Conservation (phyloP, 2,797 vertebrate genomes). For the Parotocinclus haroldoi region DNA sequence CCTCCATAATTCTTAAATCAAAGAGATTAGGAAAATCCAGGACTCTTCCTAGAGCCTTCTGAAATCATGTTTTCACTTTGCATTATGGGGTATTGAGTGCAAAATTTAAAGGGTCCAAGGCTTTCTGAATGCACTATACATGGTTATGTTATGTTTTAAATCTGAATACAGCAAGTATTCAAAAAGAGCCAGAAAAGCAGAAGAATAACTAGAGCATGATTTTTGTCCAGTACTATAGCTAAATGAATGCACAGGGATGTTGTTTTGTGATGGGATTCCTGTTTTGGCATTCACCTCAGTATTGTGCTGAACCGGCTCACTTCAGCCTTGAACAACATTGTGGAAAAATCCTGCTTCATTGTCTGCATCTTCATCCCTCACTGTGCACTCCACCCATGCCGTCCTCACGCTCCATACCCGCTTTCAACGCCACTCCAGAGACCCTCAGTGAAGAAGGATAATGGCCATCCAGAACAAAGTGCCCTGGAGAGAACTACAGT, state of each 20-base stretch:
- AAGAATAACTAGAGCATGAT: too few relatives aligned
- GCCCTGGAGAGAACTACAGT: conserved; percentile 10
- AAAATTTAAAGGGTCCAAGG: too few relatives aligned
- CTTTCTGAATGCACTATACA: too few relatives aligned
- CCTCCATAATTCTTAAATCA: too few relatives aligned
- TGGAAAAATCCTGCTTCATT: conserved; percentile 58
- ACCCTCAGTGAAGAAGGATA: conserved; percentile 30
- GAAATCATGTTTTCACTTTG: too few relatives aligned
- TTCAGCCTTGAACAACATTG: conserved; percentile 73
- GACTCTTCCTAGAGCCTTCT: too few relatives aligned
- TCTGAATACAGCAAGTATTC: too few relatives aligned
- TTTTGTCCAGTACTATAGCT: too few relatives aligned
- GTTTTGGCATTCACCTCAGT: conserved; percentile 60
- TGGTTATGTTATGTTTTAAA: too few relatives aligned
- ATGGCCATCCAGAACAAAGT: conserved; percentile 17
- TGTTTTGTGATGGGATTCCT: conserved; percentile 50
- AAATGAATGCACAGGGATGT: conserved; percentile 31
- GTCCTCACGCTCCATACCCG: conserved; percentile 51
- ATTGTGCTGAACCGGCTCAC: conserved; percentile 69
- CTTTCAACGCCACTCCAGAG: conserved; percentile 54
- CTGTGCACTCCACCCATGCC: conserved; percentile 54
- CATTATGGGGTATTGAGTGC: too few relatives aligned
- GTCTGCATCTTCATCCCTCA: conserved; percentile 52
- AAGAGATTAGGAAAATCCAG: too few relatives aligned
- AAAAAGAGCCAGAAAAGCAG: too few relatives aligned